phyloP scores from a whole-genome alignment of 2,888 invertebrate species.

The Blera fallax region DNA sequence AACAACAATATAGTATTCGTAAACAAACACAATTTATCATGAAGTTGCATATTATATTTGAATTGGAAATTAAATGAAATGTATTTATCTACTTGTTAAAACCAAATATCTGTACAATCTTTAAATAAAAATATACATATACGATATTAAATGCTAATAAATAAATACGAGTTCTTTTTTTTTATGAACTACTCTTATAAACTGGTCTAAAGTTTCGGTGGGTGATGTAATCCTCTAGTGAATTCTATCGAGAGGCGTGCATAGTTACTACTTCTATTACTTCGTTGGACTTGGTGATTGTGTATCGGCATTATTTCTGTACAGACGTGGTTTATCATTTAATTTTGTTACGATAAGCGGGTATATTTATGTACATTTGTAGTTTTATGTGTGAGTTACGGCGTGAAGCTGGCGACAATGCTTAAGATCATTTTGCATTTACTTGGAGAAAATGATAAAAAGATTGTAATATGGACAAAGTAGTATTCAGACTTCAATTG shows the following conservation, averaged over 20 bases:
- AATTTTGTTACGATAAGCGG: too few relatives aligned
- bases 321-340: background rate
- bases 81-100: constrained; percentile 65
- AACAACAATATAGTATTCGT: constrained; percentile 17
- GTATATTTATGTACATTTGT: too few relatives aligned
- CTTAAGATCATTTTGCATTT: too few relatives aligned
- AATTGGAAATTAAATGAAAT: constrained; percentile 13
- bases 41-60: constrained; percentile 11
- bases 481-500: too few relatives aligned
- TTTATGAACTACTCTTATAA: background rate
- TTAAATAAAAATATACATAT: constrained; percentile 12
- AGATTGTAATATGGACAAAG: too few relatives aligned
- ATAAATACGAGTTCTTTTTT: background rate
- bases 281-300: background rate
- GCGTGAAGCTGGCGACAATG: too few relatives aligned
- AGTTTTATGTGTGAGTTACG: too few relatives aligned
- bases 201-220: background rate
- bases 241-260: background rate
- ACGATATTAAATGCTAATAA: background rate
- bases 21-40: constrained; percentile 7
- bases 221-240: background rate
- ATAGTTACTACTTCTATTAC: background rate
- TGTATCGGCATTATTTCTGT: background rate
- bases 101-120: constrained; percentile 32
- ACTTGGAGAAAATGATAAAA: too few relatives aligned